Percentiles rank a stretch among this genome's conserved stretches.
Conservation (phyloP, 1,140 invertebrate genomes). For the Tetraneura akinire region DNA sequence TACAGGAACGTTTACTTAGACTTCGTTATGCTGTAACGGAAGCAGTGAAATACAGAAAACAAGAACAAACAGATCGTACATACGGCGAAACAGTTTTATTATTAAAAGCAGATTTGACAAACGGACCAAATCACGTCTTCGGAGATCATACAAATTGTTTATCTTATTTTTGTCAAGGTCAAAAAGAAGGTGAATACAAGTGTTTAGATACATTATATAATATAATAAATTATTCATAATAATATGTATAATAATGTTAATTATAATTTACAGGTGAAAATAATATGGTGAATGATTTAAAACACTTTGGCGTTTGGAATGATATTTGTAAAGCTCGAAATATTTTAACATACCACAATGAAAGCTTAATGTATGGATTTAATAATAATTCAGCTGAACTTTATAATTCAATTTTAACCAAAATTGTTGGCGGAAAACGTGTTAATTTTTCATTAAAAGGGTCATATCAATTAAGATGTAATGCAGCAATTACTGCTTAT, state of each 20-base stretch:
- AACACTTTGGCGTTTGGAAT: neutral
- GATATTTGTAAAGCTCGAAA: neutral
- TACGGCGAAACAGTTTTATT: neutral
- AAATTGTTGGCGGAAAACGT: neutral
- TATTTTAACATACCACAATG: neutral
- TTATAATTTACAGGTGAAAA: neutral
- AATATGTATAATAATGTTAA: neutral
- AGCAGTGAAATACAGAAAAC: neutral
- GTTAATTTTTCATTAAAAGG: neutral
- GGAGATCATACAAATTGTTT: neutral
- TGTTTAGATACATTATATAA: neutral
- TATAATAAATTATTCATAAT: neutral
- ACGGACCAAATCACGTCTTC: neutral
- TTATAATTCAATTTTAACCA: neutral
- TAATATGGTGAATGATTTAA: neutral
- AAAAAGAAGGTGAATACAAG: neutral
- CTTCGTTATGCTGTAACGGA: neutral
- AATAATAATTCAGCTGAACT: constrained; percentile 2
- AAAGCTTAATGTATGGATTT: constrained; percentile 1
- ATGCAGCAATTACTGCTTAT: no score
- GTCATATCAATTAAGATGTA: no score
- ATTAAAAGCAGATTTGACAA: constrained; percentile 1
- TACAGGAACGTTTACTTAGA: neutral
- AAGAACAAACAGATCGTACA: neutral
- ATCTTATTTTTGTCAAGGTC: neutral